A percentile compares a stretch with the other conserved stretches of the same genome.
Evolutionary conservation across 2,888 invertebrate species (phyloP).

Genomic region (Entomobrya multifasciata): DNA sequence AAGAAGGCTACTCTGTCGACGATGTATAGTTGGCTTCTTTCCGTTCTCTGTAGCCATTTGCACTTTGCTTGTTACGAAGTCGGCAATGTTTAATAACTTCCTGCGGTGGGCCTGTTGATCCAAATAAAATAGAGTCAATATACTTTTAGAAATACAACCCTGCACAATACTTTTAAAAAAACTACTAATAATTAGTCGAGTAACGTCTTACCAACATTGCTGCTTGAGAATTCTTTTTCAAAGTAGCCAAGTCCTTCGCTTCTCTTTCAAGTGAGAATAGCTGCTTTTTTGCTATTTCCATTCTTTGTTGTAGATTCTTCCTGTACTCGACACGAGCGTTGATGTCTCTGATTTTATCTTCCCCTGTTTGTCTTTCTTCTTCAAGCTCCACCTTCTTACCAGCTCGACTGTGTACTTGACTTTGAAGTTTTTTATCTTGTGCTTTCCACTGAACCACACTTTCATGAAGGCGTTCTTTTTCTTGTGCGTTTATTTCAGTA

Average conservation of each 20-base stretch:
- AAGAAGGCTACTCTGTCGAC: slow-evolving; percentile 67
- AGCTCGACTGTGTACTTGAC: slow-evolving; percentile 62
- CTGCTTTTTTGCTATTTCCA: slow-evolving; percentile 47
- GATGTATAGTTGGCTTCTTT: slow-evolving; percentile 46
- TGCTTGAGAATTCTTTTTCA: slow-evolving; percentile 38
- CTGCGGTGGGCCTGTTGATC: slow-evolving; percentile 50
- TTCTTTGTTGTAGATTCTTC: slow-evolving; percentile 31
- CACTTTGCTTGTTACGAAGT: slow-evolving; percentile 45
- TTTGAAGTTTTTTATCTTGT: slow-evolving; percentile 72
- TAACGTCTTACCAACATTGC: slow-evolving; percentile 71
- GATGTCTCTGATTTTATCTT: slow-evolving; percentile 70
- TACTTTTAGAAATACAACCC: background rate
- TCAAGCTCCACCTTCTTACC: slow-evolving; percentile 45
- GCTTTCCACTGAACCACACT: slow-evolving; percentile 60
- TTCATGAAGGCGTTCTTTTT: slow-evolving; percentile 70
- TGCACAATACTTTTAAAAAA: background rate
- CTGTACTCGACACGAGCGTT: slow-evolving; percentile 61
- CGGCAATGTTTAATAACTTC: slow-evolving; percentile 27
- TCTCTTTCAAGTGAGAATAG: slow-evolving; percentile 48
- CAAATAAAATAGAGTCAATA: background rate
- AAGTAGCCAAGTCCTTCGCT: slow-evolving; percentile 61
- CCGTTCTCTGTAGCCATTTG: slow-evolving; percentile 26
- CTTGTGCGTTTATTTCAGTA: slow-evolving; percentile 75
- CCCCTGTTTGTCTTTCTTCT: slow-evolving; percentile 44
- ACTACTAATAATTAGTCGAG: too few species aligned